Evolutionary conservation across 2,113 vertebrate species (phyloP).

Genomic region (Eira barbara): DNA sequence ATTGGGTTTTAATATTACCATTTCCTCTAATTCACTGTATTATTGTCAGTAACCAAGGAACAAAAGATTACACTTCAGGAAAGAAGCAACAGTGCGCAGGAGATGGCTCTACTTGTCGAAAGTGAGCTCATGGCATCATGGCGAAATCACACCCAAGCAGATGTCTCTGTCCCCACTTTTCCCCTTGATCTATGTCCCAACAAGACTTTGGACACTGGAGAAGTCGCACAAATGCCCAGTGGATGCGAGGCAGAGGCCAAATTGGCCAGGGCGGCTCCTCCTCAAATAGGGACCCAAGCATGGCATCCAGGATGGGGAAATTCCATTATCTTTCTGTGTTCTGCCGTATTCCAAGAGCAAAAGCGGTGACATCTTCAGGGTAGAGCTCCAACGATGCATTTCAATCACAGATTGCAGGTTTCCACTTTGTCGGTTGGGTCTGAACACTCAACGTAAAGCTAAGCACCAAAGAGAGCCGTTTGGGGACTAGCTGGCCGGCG

Average conservation of each 20-base stretch:
- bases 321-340: slow-evolving; percentile 48
- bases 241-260: background rate
- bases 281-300: background rate
- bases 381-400: background rate
- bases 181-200: background rate
- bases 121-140: background rate
- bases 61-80: background rate
- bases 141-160: background rate
- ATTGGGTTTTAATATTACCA: background rate
- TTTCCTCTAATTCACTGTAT: background rate
- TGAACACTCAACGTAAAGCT: background rate
- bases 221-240: background rate
- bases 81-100: background rate
- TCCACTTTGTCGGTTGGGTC: background rate
- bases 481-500: slow-evolving; percentile 35
- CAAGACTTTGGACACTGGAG: background rate
- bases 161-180: background rate
- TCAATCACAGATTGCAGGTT: slow-evolving; percentile 37
- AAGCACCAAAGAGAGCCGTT: slow-evolving; percentile 37
- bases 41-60: background rate
- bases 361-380: slow-evolving; percentile 13
- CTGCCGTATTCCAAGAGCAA: slow-evolving; percentile 37
- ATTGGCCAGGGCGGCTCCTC: background rate
- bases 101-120: background rate
- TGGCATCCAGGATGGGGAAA: background rate